Evolutionary conservation across 2,797 vertebrate species (phyloP), one percentile per base, ranked within the genome.

Genomic region (Crenuchus spilurus): DNA sequence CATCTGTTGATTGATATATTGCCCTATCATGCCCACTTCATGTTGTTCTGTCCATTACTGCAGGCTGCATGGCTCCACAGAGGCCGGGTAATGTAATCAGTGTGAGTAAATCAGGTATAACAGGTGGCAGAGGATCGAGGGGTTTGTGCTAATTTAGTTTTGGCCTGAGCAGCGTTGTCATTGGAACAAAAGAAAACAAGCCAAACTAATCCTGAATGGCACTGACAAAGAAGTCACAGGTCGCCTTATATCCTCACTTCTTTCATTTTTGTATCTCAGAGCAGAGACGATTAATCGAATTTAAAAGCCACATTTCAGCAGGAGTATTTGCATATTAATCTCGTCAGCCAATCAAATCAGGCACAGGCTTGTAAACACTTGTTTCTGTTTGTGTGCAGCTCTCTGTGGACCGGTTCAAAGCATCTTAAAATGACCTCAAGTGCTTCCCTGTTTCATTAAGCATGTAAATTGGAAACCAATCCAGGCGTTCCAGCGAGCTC

Each of bases 41-140:
- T 55, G 39, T 44, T 30, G 31, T 64, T 31, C 37, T 67, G 35
- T 13, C 6, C 13, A 52, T 72, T 77, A 65, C 57, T 30, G 31
- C 54, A 42, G 28, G 11, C 44, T 44, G 58, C 42, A 22, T 48
- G 28, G 14, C 68, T 75, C 71, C 61, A 31, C 14, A 42, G 78
- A 65, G 79, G 80, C 62, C 57, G 13, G 11, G 24, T 51, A 44
- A 70, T 55, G 60, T 13, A 58, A 85, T 82, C 80, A 81, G 78
- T 80, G 6, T 68, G 66, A 75, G 51, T 62, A 83, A 35, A 41
- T 79, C 69, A n/a, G 67, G 2, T 79, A 64, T 82, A 88, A 84
- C 87, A 86, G 83, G 87, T 85, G 76, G 79, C 61, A 55, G 52
- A 74, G 75, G 22, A 28, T 44, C 1, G 80, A 79, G 60, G 70